Percentiles rank a stretch among this genome's conserved stretches.
Conservation (phyloP, 92 coral and sea anemone genomes). For the Zoanthus sociatus region DNA sequence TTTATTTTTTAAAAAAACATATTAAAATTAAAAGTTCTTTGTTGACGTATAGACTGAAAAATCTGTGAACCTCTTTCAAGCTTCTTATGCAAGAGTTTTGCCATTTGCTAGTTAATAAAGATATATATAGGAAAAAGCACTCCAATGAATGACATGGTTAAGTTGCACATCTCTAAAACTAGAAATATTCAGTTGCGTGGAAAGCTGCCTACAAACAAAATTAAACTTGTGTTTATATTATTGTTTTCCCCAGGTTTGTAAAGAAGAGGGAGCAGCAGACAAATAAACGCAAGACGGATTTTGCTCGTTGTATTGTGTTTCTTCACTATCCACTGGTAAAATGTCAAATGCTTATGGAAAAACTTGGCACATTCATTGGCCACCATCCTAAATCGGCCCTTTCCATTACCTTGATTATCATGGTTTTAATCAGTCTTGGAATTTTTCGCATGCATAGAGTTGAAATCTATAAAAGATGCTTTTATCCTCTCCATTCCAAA, state of each 20-base stretch:
- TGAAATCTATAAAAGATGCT: slow-evolving; percentile 26
- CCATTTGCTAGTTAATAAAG: no score
- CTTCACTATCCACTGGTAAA: slow-evolving; percentile 49
- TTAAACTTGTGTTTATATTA: not conserved
- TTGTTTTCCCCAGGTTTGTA: slow-evolving; percentile 18
- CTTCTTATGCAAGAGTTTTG: no score
- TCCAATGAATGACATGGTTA: no score
- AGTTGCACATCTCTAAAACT: no score
- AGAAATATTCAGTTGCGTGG: no score
- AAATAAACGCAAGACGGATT: not conserved
- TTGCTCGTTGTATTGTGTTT: slow-evolving; percentile 28
- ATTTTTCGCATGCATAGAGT: slow-evolving; percentile 34
- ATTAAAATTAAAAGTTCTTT: no score
- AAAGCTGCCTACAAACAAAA: no score
- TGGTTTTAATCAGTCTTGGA: slow-evolving; percentile 59
- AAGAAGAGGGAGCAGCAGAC: not conserved
- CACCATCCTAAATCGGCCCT: slow-evolving; percentile 25
- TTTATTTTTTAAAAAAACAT: no score
- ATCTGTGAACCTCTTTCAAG: no score
- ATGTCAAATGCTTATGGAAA: slow-evolving; percentile 53
- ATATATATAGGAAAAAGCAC: no score
- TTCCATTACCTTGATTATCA: slow-evolving; percentile 10
- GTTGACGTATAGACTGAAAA: no score
- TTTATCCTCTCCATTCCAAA: slow-evolving; percentile 34
- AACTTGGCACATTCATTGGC: slow-evolving; percentile 50